Evolutionary conservation across 1,140 invertebrate species (phyloP), one percentile per base, ranked within the genome.

Genomic region (Aphaenogaster floridana): DNA sequence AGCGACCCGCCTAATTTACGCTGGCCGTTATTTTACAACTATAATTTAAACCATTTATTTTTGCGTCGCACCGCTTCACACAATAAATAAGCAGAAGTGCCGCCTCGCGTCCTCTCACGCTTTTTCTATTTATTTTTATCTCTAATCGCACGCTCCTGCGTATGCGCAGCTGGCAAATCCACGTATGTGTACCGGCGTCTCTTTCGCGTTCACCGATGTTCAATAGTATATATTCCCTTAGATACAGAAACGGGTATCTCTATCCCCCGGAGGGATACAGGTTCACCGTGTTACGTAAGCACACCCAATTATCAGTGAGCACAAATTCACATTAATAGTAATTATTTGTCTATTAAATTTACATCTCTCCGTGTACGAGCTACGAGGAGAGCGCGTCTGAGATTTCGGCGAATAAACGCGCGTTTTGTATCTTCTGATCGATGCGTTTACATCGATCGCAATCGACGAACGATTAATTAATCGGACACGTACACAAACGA

Each of bases 21-120:
- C 50, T 84, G 80, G 80, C 72, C 80, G 69, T 84, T 84, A 84
- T 84, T 84, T 76, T 84, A 84, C 80, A 76, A 84, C 69, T 76
- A 74, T 84, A 74, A 84, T 76, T 74, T 84, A 74, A 84, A 76
- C 54, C 57, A 61, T 84, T 84, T 84, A 76, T 84, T 84, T 76
- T 84, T 84, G 69, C 54, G 9, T 50, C 28, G 69, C 28, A 59
- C 57, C 54, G 54, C 42, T 84, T 76, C 34, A 21, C 34, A 74
- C 69, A 21, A 84, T 84, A 76, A 84, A 84, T 84, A 84, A 84
- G 72, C 80, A 36, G 28, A 21, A 48, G 39, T 45, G 61, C 45
- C 21, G n/a, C 42, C 13, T 57, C 11, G 52, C 34, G 11, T 68
- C 9, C 2, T 28, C 21, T 45, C 28, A 1, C 7, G 28, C 13